Percentiles rank a stretch among this genome's conserved stretches.
These are phyloP conservation scores for Branchinecta lynchi DNA, from an alignment of 1,140 invertebrate genomes.

Conservation along the genomic window DNA sequence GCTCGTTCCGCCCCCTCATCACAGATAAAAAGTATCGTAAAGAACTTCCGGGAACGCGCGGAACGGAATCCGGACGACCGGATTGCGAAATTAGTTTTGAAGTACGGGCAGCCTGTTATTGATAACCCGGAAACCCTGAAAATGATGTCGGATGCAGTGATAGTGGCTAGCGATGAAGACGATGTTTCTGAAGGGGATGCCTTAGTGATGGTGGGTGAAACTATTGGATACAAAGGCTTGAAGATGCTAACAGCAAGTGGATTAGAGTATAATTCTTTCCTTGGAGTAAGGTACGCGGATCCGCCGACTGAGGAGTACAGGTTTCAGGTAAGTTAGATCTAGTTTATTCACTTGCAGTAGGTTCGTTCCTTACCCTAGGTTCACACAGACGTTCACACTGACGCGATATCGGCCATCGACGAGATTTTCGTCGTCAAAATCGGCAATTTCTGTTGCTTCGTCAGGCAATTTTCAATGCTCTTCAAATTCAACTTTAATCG, in stretches of 20 bases:
- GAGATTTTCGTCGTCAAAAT: too few relatives aligned
- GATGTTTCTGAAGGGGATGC: background rate
- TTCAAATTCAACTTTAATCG: too few relatives aligned
- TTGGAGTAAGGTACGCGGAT: background rate
- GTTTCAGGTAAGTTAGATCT: background rate
- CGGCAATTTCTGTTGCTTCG: too few relatives aligned
- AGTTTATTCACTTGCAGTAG: too few relatives aligned
- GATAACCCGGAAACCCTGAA: constrained; percentile 1
- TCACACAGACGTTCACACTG: too few relatives aligned
- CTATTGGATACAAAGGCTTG: background rate
- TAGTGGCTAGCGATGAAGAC: background rate
- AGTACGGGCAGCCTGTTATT: background rate
- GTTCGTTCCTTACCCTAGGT: too few relatives aligned
- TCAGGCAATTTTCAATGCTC: too few relatives aligned
- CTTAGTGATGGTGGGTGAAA: background rate
- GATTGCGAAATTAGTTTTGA: background rate
- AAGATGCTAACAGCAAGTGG: background rate
- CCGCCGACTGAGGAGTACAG: background rate
- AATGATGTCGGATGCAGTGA: background rate
- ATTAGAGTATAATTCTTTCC: background rate
- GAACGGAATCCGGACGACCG: background rate
- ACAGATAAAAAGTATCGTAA: background rate
- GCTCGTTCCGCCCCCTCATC: background rate
- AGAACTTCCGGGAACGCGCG: background rate
- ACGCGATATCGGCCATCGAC: too few relatives aligned